These are phyloP conservation scores for Romanomermis culicivorax DNA, from an alignment of 2,888 invertebrate genomes.

Conservation along the genomic window DNA sequence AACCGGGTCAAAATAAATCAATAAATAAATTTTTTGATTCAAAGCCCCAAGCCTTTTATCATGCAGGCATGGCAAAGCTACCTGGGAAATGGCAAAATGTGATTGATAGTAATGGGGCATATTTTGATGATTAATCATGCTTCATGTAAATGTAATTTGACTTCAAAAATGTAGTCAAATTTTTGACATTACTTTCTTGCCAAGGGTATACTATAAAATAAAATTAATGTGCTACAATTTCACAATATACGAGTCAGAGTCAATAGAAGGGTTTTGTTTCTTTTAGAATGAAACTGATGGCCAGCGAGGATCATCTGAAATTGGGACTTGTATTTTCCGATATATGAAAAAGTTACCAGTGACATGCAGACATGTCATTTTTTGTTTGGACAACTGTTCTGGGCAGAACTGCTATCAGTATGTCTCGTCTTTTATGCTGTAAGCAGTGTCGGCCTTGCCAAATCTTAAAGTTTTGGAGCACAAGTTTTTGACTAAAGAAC, in stretches of 20 bases:
- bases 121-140: too few species aligned
- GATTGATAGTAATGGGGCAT: too few species aligned
- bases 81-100: too few species aligned
- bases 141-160: too few species aligned
- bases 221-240: conserved; percentile 3
- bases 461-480: background rate
- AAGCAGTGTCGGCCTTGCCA: background rate
- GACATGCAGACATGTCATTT: background rate
- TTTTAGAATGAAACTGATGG: conserved; percentile 4
- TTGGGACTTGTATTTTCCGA: background rate
- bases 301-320: background rate
- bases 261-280: background rate
- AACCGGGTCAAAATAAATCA: too few species aligned
- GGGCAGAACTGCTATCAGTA: conserved; percentile 7
- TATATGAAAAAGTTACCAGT: background rate
- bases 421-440: conserved; percentile 1
- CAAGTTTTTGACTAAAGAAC: conserved; percentile 1
- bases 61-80: too few species aligned
- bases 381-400: conserved; percentile 1
- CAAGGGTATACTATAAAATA: too few species aligned
- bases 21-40: too few species aligned
- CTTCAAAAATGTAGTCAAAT: too few species aligned
- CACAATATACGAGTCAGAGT: background rate
- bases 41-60: too few species aligned
- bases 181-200: too few species aligned